Conservation (phyloP, 1,140 invertebrate genomes). For the Drosophila kurseongensis region DNA sequence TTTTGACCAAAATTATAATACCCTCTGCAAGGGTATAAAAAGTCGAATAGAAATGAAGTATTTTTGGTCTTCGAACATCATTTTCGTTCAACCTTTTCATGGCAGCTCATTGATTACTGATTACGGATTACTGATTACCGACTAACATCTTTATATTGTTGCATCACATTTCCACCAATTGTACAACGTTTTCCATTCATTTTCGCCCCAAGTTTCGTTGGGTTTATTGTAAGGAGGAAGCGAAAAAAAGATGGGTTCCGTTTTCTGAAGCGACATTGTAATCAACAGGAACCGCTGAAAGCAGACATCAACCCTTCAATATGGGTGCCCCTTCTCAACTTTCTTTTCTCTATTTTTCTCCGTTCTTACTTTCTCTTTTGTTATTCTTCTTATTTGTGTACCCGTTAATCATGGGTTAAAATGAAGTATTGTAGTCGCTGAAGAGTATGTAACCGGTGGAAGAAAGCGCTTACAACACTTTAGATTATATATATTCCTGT, state of each 20-base stretch:
- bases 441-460: too few relatives aligned
- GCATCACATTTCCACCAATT: conserved; percentile 23
- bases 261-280: conserved; percentile 19
- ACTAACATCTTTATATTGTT: conserved; percentile 4
- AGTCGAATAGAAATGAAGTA: too few relatives aligned
- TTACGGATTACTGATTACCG: conserved; percentile 11
- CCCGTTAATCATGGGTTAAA: too few relatives aligned
- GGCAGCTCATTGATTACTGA: conserved; percentile 11
- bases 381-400: too few relatives aligned
- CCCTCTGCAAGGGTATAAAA: too few relatives aligned
- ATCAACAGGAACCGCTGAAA: conserved; percentile 17
- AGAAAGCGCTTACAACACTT: too few relatives aligned
- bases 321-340: neutral
- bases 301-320: conserved; percentile 4
- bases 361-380: neutral
- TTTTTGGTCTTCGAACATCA: neutral
- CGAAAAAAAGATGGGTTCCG: neutral
- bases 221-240: conserved; percentile 2
- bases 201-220: neutral
- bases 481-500: too few relatives aligned
- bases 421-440: too few relatives aligned
- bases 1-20: too few relatives aligned
- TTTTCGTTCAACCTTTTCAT: neutral
- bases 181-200: conserved; percentile 17
- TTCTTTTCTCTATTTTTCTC: neutral